Percentiles rank a stretch among this genome's conserved stretches.
Conservation (phyloP, 1,140 invertebrate genomes). For the Coboldia fuscipes region DNA sequence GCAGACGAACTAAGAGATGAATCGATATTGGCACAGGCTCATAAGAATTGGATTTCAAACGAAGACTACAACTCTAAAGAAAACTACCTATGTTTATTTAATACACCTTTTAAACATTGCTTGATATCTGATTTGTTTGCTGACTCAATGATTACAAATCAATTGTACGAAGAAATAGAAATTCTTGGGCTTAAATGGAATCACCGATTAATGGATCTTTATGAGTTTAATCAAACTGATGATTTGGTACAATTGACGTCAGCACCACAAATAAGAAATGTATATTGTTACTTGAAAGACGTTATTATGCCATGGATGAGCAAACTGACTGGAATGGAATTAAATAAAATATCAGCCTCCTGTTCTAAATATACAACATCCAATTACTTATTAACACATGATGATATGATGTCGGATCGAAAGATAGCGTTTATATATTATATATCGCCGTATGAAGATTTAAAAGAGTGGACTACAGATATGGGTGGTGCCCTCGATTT, state of each 20-base stretch:
- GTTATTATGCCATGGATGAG: constrained; percentile 24
- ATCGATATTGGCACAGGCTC: no score
- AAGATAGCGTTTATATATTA: constrained; percentile 52
- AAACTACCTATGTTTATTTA: constrained; percentile 19
- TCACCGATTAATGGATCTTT: constrained; percentile 40
- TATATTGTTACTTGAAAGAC: constrained; percentile 14
- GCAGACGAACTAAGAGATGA: no score
- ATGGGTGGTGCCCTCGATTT: constrained; percentile 46
- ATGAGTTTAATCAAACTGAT: constrained; percentile 44
- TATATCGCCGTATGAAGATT: constrained; percentile 25
- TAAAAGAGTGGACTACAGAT: constrained; percentile 28
- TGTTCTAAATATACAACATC: constrained; percentile 46
- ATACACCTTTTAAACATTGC: constrained; percentile 29
- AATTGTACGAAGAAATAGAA: constrained; percentile 35
- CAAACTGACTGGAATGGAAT: constrained; percentile 29
- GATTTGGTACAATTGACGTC: constrained; percentile 27
- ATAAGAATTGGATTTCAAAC: no score
- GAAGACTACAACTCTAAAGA: no score
- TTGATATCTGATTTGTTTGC: constrained; percentile 32
- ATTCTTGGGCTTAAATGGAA: constrained; percentile 41
- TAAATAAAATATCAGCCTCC: constrained; percentile 42
- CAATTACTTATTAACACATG: constrained; percentile 49
- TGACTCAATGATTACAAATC: constrained; percentile 26
- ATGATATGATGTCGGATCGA: constrained; percentile 44
- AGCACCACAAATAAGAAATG: constrained; percentile 8